Percentiles rank a stretch among this genome's conserved stretches.
Evolutionary conservation across 2,113 vertebrate genomes (phyloP).

Genomic region (Dasypus novemcinctus): DNA sequence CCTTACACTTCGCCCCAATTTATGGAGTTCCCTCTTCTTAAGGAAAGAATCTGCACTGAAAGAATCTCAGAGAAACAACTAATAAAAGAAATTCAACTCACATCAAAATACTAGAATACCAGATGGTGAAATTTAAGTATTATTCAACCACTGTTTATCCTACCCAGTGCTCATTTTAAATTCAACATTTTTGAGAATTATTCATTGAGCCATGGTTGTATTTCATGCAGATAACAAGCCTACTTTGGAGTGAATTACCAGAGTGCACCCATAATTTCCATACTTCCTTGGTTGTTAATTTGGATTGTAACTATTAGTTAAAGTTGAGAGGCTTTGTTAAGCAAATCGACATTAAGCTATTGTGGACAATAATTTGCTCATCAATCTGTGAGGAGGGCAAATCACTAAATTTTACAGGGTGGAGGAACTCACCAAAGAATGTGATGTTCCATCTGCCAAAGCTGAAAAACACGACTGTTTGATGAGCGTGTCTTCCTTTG

Average conservation of each 20-base stretch:
- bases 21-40: constrained; percentile 50
- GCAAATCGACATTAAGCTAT: constrained; percentile 53
- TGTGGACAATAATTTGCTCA: constrained; percentile 59
- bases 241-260: constrained; percentile 75
- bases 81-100: constrained; percentile 73
- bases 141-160: constrained; percentile 75
- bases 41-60: constrained; percentile 45
- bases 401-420: constrained; percentile 73
- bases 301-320: constrained; percentile 75
- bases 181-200: constrained; percentile 78
- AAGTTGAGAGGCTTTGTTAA: constrained; percentile 64
- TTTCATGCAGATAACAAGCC: constrained; percentile 78
- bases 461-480: constrained; percentile 74
- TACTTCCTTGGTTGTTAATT: constrained; percentile 75
- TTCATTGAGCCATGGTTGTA: constrained; percentile 71
- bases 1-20: constrained; percentile 54
- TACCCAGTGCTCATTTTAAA: constrained; percentile 71
- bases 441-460: constrained; percentile 57
- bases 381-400: constrained; percentile 64
- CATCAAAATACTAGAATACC: constrained; percentile 68
- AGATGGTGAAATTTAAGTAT: constrained; percentile 62
- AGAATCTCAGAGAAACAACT: constrained; percentile 74
- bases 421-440: constrained; percentile 66
- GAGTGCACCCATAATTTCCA: constrained; percentile 73
- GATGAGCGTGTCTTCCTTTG: constrained; percentile 70